These are phyloP conservation scores for Okamejei kenojei DNA, from an alignment of 2,797 vertebrate genomes.

Conservation along the genomic window DNA sequence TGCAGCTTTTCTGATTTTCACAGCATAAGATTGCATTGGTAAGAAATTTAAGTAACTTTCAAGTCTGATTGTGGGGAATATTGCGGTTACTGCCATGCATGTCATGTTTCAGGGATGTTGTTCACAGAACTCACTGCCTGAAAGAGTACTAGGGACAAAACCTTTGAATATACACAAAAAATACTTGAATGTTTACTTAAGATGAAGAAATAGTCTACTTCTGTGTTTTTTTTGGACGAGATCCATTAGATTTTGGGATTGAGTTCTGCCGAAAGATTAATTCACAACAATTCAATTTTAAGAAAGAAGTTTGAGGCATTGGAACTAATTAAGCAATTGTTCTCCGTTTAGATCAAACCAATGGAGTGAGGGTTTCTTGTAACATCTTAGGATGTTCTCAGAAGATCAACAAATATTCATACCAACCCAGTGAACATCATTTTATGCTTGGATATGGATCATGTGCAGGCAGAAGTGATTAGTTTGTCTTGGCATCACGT, in stretches of 20 bases:
- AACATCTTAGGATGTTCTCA: background rate
- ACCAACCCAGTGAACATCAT: background rate
- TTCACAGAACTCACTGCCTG: background rate
- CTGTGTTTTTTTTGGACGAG: no score
- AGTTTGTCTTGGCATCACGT: no score
- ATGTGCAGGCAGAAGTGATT: no score
- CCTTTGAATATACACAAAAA: no score
- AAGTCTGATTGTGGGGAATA: background rate
- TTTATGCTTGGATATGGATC: background rate
- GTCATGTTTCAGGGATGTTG: background rate
- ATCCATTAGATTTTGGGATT: no score
- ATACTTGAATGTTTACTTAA: no score
- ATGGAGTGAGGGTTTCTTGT: background rate
- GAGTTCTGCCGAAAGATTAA: background rate
- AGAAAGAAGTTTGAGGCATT: background rate
- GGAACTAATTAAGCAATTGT: background rate
- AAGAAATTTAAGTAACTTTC: no score
- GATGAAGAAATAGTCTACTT: no score
- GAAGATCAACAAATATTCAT: background rate
- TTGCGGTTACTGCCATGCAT: background rate
- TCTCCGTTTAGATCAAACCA: background rate
- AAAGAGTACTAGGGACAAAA: no score
- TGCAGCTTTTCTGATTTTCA: no score
- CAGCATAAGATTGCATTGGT: no score
- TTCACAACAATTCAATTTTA: background rate